phyloP scores from a whole-genome alignment of 2,888 invertebrate species.

The Deroplatys truncata region DNA sequence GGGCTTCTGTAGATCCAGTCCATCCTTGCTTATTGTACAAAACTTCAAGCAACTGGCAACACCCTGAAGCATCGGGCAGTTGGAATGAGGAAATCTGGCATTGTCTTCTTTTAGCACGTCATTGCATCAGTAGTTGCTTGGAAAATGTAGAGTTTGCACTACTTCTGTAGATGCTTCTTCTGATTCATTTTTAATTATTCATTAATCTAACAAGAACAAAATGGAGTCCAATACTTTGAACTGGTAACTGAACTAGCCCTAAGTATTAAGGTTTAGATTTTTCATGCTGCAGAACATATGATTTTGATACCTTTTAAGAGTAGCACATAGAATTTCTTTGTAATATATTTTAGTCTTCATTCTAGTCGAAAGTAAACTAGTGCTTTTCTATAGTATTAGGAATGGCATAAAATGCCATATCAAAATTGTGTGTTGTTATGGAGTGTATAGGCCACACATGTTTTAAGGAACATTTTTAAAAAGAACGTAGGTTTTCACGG shows the following conservation, averaged over 20 bases:
- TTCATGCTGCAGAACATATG: not conserved
- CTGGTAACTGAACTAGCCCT: not conserved
- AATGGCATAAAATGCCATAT: not conserved
- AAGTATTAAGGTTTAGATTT: not conserved
- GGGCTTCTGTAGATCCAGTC: conserved; percentile 68
- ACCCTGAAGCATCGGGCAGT: not conserved
- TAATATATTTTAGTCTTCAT: not conserved
- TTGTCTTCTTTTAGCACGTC: not conserved
- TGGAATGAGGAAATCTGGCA: not conserved
- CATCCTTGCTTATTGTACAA: not conserved
- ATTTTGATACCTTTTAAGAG: not conserved
- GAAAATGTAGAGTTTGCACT: not conserved
- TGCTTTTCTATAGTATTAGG: not conserved
- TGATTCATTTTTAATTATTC: not conserved
- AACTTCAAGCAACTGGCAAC: conserved; percentile 7
- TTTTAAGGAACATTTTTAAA: not conserved
- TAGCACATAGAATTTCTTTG: not conserved
- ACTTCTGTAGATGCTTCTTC: not conserved
- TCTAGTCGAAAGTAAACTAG: not conserved
- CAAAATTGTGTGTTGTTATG: not conserved
- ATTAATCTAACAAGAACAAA: not conserved
- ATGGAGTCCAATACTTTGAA: not conserved
- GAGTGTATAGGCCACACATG: not conserved
- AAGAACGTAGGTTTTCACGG: too few species aligned
- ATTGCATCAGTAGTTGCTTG: not conserved